phyloP scores from a whole-genome alignment of 2,888 invertebrate genomes.

The Acronicta alni region DNA sequence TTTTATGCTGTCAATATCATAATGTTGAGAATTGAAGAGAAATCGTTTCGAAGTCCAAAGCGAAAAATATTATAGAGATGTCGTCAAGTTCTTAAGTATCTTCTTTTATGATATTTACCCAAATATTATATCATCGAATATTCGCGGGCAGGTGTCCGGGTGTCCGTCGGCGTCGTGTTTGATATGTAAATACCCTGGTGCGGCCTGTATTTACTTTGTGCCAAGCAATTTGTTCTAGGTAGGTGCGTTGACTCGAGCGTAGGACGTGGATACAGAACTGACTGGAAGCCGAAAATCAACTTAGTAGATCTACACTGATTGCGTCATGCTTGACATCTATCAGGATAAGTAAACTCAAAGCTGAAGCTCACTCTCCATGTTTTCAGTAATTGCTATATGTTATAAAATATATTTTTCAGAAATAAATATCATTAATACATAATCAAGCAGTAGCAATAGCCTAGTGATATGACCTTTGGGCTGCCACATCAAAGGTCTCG shows the following conservation, averaged over 20 bases:
- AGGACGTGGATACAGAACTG: neutral
- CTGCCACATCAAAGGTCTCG: too few relatives aligned
- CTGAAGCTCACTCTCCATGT: too few relatives aligned
- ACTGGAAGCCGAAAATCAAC: neutral
- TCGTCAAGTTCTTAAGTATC: neutral
- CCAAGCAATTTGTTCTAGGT: slow-evolving; percentile 28
- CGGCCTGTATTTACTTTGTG: slow-evolving; percentile 28
- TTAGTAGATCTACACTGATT: too few relatives aligned
- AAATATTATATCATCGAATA: slow-evolving; percentile 3
- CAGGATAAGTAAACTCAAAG: too few relatives aligned
- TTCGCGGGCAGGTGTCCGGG: slow-evolving; percentile 6
- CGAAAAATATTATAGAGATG: neutral
- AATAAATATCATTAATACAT: too few relatives aligned
- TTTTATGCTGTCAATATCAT: slow-evolving; percentile 21
- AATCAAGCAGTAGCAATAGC: too few relatives aligned
- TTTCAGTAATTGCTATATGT: too few relatives aligned
- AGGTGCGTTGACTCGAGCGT: neutral
- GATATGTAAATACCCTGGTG: slow-evolving; percentile 32
- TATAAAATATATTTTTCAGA: too few relatives aligned
- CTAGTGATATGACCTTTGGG: too few relatives aligned
- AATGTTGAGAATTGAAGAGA: neutral
- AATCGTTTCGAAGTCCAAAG: neutral
- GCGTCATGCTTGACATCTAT: too few relatives aligned
- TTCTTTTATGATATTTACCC: neutral
- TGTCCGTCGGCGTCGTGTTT: slow-evolving; percentile 21